Evolutionary conservation across 2,888 invertebrate species (phyloP), one percentile per base, ranked within the genome.

Genomic region (Subacronicta megacephala): DNA sequence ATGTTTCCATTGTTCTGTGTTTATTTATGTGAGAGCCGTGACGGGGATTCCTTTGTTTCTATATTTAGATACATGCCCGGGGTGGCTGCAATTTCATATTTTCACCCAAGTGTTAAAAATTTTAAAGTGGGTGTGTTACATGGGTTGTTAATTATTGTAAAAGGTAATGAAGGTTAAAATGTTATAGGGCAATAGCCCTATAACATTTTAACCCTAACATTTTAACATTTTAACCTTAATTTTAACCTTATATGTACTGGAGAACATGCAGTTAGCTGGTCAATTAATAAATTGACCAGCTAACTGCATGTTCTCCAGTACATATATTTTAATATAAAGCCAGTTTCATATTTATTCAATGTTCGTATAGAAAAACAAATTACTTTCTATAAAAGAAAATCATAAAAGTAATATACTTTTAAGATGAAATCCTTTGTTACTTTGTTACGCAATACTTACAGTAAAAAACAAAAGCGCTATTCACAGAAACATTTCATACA

Each of bases 371-470:
- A n/a, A n/a, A n/a, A n/a, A n/a, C n/a, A n/a, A n/a, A n/a, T n/a
- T n/a, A n/a, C n/a, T n/a, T n/a, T n/a, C n/a, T n/a, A n/a, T n/a
- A n/a, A n/a, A n/a, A 62, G 51, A 7, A 23, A 0, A 2, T 54
- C 46, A 54, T 68, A 68, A 47, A 20, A 41, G 45, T 68, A 55
- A 49, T 29, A 38, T 29, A 31, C 41, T 42, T 42, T 49, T 45
- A 44, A 46, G 46, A 51, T 31, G 42, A 57, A 31, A 64, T 62
- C 55, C 41, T 64, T 64, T 64, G 62, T 62, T 65, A 65, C 50
- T 62, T 55, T 62, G 43, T 62, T 62, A 51, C 57, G 61, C 46
- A 78, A 69, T 41, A 55, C n/a, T n/a, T n/a, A n/a, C 42, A 55
- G 36, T 46, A 64, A 53, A 51, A 52, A 42, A 51, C 51, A 43